Evolutionary conservation across 2,888 invertebrate species (phyloP), one percentile per base, ranked within the genome.

Genomic region (Synanthedon andrenaeformis): DNA sequence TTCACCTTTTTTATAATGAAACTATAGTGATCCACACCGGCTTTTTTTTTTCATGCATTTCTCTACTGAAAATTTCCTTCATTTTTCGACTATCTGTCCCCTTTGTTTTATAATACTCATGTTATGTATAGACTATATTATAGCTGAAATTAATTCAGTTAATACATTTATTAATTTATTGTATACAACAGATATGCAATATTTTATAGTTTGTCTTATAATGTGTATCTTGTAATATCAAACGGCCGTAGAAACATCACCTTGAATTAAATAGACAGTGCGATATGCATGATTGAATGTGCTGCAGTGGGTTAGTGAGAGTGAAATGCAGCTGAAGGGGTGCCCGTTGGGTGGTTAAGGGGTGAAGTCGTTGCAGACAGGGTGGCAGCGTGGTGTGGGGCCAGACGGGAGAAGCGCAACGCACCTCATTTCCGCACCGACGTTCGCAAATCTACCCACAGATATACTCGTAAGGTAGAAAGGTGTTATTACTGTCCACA

Each of bases 291-390:
- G 84, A 85, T 84, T 74, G 83, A 81, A 75, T 79, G 72, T 76
- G 75, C 78, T 86, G 84, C 85, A 87, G 85, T 87, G 80, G 87
- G 87, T 87, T 87, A 87, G 86, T 86, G 87, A 87, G 87, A 87
- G 87, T 87, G 86, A 87, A 87, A 81, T 83, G 84, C 81, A 76
- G 69, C 58, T 62, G 67, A 69, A 64, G 70, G 68, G 58, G 63
- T n/a, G 57, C 57, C 59, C 60, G 59, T 51, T 53, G 56, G 56
- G 55, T 61, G 61, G 58, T 8, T 10, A 49, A 62, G 63, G 62
- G 59, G 56, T 64, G 64, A 63, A 65, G 63, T 64, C 65, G 71
- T 73, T 63, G 76, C 80, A 83, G 82, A 79, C 83, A 69, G 83
- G 81, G 79, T 59, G 79, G 74, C 56, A 54, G 58, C 59, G 69